These are phyloP conservation scores for Latrodectus geometricus DNA, from an alignment of 1,140 invertebrate genomes.

Conservation along the genomic window DNA sequence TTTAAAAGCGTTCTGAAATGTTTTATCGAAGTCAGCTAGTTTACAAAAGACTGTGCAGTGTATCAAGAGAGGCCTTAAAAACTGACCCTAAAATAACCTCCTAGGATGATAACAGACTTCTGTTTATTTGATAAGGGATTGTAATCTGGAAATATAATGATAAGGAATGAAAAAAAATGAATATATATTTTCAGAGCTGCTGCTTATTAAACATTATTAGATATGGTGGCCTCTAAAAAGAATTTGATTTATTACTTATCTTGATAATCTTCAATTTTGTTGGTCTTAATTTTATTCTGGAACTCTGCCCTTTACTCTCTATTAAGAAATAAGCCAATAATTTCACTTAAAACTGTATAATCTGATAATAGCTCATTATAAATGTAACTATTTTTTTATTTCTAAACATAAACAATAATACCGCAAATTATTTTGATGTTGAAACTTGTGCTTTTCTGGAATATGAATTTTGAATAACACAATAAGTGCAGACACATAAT, in stretches of 20 bases:
- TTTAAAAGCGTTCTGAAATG: conserved; percentile 8
- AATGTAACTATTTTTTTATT: too few species aligned
- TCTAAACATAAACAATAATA: too few species aligned
- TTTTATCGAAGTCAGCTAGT: conserved; percentile 43
- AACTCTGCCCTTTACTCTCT: neutral
- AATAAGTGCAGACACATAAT: too few species aligned
- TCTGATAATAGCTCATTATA: too few species aligned
- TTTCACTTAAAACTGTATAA: too few species aligned
- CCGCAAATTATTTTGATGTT: too few species aligned
- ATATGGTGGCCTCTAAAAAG: neutral
- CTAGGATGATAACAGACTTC: conserved; percentile 11
- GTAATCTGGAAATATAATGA: conserved; percentile 51
- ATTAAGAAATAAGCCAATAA: neutral
- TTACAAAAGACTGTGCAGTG: conserved; percentile 24
- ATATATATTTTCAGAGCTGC: neutral
- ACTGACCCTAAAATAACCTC: conserved; percentile 31
- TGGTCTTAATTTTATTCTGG: neutral
- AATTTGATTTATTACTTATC: conserved; percentile 35
- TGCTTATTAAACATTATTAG: conserved; percentile 46
- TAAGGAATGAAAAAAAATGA: conserved; percentile 22
- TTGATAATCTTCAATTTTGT: conserved; percentile 8
- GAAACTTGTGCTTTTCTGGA: too few species aligned
- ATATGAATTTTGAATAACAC: too few species aligned
- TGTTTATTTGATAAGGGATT: conserved; percentile 53
- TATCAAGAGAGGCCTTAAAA: conserved; percentile 29